Conservation (phyloP, 2,888 invertebrate species). For the Apoda limacodes region DNA sequence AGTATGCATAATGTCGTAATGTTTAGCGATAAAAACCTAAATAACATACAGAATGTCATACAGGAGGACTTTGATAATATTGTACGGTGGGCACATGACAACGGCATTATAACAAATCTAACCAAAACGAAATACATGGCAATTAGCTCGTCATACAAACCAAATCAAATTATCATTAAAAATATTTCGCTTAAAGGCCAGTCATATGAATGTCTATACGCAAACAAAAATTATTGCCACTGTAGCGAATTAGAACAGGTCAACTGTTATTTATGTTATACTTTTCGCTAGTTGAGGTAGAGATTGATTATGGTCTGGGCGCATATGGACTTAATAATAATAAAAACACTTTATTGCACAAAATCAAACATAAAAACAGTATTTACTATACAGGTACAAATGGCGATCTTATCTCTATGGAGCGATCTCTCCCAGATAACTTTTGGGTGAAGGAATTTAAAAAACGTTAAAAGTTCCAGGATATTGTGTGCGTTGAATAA, state of each 20-base stretch:
- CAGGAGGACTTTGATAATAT: constrained; percentile 12
- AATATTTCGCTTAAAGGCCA: constrained; percentile 1
- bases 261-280: no score
- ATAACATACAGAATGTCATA: constrained; percentile 6
- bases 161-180: not conserved
- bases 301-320: no score
- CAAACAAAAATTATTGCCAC: not conserved
- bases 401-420: no score
- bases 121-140: constrained; percentile 11
- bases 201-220: not conserved
- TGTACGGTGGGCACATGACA: constrained; percentile 13
- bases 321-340: no score
- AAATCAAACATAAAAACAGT: no score
- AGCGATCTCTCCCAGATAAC: no score
- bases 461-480: no score
- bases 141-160: constrained; percentile 4
- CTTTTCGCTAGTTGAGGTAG: no score
- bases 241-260: not conserved
- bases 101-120: constrained; percentile 12
- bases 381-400: no score
- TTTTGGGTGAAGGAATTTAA: no score
- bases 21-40: constrained; percentile 5
- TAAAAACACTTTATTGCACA: no score
- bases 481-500: no score
- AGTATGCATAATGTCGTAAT: constrained; percentile 8